Conservation (phyloP, 2,797 vertebrate species). For the Gobio occitaniae region DNA sequence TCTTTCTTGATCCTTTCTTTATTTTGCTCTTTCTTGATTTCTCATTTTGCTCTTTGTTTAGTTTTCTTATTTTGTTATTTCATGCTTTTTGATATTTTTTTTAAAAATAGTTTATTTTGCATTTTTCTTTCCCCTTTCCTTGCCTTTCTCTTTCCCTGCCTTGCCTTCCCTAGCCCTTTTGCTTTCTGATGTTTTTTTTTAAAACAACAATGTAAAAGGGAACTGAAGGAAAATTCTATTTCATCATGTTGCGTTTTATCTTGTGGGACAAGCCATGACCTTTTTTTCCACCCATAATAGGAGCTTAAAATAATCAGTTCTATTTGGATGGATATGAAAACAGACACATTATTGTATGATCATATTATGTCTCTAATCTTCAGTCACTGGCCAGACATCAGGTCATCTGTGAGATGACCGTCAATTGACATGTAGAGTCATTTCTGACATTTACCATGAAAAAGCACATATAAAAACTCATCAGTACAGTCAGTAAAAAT, state of each 20-base stretch:
- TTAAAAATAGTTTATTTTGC: neutral
- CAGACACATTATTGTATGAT: constrained; percentile 10
- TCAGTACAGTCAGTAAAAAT: neutral
- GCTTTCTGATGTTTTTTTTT: neutral
- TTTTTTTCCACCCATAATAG: constrained; percentile 13
- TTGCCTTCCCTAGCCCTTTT: neutral
- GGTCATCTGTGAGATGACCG: neutral
- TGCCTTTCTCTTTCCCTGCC: too few species aligned
- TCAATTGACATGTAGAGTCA: constrained; percentile 5
- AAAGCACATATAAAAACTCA: neutral
- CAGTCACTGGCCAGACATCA: constrained; percentile 22
- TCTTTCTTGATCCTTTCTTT: neutral
- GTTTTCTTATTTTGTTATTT: neutral
- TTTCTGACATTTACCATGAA: constrained; percentile 17
- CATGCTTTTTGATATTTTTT: neutral
- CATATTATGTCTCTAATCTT: constrained; percentile 1
- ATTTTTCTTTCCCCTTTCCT: too few species aligned
- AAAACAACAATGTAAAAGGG: neutral
- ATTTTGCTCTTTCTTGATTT: neutral
- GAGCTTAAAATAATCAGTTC: constrained; percentile 23
- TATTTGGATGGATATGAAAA: constrained; percentile 1
- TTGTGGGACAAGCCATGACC: constrained; percentile 20
- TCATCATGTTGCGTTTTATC: constrained; percentile 23
- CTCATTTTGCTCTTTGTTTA: neutral
- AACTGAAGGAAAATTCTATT: constrained; percentile 20